Evolutionary conservation across 1,140 invertebrate genomes (phyloP), one percentile per base, ranked within the genome.

Genomic region (Colletes gigas): DNA sequence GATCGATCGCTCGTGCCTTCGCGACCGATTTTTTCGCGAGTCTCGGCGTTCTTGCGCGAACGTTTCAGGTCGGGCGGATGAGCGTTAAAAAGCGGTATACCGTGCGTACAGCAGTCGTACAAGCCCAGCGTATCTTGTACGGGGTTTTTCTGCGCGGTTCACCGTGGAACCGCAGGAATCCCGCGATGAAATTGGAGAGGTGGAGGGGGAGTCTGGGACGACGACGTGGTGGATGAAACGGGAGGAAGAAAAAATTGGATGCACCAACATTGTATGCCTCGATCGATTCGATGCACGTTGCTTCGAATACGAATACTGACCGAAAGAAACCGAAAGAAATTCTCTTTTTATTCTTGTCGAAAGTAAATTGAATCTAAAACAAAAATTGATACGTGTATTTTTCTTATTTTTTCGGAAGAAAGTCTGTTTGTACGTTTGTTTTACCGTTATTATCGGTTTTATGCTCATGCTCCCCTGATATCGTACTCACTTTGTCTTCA

Each of bases 131-230:
- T 84, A 72, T 71, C 72, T 83, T 63, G 76, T 74, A 63, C 60
- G n/a, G 5, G 47, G 9, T 85, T 85, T 84, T 85, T 84, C 78
- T 74, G n/a, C 66, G 83, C 68, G 83, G 83, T 84, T 85, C 78
- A 54, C 68, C 71, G 60, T 85, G 62, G 71, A 84, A 85, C 83
- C 83, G 72, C 83, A 85, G 83, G 83, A 85, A 85, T 85, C 77
- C 70, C 83, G 50, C 69, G 82, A 79, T 80, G 82, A 84, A 84
- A 67, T 84, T 63, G 78, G 66, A 84, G 83, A 84, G 62, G 19
- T 12, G 21, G 21, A 5, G 19, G 59, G 41, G 50, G 12, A 72
- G 63, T n/a, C 30, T 44, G 19, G 30, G 12, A 19, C 59, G 59
- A 19, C 59, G 59, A 10, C 19, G 57, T 4, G 15, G 12, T 15